Conservation (phyloP, 2,113 vertebrate genomes). For the Dascyllus trimaculatus region DNA sequence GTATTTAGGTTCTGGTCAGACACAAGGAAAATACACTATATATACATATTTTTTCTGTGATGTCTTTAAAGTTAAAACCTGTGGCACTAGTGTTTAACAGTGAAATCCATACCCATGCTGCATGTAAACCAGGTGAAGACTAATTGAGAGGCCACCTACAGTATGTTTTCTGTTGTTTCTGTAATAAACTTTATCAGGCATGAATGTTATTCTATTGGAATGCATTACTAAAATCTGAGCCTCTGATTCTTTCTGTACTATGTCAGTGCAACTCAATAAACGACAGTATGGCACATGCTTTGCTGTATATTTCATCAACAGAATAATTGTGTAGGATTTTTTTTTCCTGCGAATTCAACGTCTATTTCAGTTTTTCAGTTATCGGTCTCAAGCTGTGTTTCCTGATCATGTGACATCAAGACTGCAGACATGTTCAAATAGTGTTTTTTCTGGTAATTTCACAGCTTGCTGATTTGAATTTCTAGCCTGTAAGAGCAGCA, state of each 20-base stretch:
- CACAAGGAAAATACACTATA: not conserved
- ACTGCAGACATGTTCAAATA: not conserved
- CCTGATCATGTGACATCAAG: not conserved
- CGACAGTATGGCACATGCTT: not conserved
- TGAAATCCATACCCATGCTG: not conserved
- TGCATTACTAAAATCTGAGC: conserved; percentile 44
- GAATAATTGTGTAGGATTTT: not conserved
- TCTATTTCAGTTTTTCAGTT: not conserved
- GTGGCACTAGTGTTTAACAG: not conserved
- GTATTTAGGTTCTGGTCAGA: not conserved
- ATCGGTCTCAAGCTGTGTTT: not conserved
- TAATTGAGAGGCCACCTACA: not conserved
- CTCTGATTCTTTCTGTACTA: conserved; percentile 41
- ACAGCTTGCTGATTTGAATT: too few relatives aligned
- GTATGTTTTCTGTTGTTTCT: conserved; percentile 36
- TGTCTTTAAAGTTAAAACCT: conserved; percentile 9
- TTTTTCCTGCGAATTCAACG: not conserved
- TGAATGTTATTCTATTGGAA: conserved; percentile 58
- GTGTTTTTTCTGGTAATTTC: not conserved
- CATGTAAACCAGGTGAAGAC: conserved; percentile 6
- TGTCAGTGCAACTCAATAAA: conserved; percentile 72
- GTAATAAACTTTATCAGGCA: conserved; percentile 51
- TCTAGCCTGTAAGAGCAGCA: too few relatives aligned
- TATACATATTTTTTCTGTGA: conserved; percentile 18
- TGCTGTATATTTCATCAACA: not conserved